These are phyloP conservation scores for Hyperoplus immaculatus DNA, from an alignment of 2,797 vertebrate species.

Conservation along the genomic window DNA sequence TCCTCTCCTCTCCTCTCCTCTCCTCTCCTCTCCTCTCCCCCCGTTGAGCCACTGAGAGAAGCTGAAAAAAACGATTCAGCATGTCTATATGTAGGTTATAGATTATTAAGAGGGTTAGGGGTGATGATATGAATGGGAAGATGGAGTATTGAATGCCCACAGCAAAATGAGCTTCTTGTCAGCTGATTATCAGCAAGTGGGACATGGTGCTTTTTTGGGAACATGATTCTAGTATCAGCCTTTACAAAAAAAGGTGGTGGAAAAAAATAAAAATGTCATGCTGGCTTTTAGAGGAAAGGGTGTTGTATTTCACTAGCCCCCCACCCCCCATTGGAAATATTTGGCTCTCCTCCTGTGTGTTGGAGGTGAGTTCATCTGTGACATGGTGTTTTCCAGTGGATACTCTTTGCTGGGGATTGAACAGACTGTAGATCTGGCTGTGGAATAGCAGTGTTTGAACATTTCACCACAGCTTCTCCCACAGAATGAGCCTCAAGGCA, in stretches of 20 bases:
- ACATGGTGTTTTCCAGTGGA: constrained; percentile 30
- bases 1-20: constrained; percentile 25
- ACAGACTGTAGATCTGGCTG: constrained; percentile 28
- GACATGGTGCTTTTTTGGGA: constrained; percentile 47
- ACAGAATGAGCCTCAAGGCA: constrained; percentile 68
- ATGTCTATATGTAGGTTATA: constrained; percentile 69
- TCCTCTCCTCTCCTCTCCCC: constrained; percentile 32
- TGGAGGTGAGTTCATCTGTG: constrained; percentile 35
- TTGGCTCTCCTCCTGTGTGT: not conserved
- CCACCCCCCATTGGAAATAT: constrained; percentile 56
- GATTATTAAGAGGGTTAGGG: constrained; percentile 54
- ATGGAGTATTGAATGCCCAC: constrained; percentile 46
- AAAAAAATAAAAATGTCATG: constrained; percentile 7
- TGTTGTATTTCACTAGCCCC: constrained; percentile 31
- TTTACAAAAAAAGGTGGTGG: constrained; percentile 20
- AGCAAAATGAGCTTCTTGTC: constrained; percentile 46
- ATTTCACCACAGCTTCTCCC: constrained; percentile 50
- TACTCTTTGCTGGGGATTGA: constrained; percentile 11
- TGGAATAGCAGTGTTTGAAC: constrained; percentile 55
- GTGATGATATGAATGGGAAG: constrained; percentile 51
- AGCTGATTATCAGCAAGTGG: constrained; percentile 57
- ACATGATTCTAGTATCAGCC: constrained; percentile 27
- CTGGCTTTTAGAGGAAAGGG: constrained; percentile 33
- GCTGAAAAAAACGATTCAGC: constrained; percentile 41
- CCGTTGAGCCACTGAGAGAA: constrained; percentile 49